Conservation (phyloP, 2,113 vertebrate species). For the Dicaeum eximium region DNA sequence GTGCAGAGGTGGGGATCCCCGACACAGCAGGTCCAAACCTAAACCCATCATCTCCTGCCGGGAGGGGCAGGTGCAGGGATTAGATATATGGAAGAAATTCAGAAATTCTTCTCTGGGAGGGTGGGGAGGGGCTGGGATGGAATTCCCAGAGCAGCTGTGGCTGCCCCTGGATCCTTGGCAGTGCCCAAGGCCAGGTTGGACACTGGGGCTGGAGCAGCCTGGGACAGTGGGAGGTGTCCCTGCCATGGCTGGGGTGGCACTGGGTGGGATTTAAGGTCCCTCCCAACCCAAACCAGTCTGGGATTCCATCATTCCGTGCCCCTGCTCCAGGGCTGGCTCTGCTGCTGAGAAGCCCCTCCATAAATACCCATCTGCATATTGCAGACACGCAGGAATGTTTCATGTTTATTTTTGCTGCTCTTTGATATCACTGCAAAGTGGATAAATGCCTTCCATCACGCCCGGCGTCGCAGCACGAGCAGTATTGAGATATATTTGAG, state of each 20-base stretch:
- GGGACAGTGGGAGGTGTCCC: background rate
- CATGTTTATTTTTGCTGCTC: conserved; percentile 15
- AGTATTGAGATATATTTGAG: conserved; percentile 21
- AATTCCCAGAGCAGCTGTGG: background rate
- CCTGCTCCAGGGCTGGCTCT: background rate
- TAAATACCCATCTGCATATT: conserved; percentile 12
- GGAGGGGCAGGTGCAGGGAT: background rate
- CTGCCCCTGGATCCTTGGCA: background rate
- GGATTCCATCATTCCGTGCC: background rate
- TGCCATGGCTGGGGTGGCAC: background rate
- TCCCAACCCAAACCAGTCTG: background rate
- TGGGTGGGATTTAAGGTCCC: fast-evolving
- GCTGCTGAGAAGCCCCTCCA: background rate
- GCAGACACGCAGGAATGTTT: background rate
- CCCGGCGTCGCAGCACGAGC: background rate
- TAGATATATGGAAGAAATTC: background rate
- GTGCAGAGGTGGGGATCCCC: background rate
- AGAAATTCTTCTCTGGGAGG: background rate
- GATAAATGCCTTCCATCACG: conserved; percentile 10
- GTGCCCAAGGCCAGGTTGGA: background rate
- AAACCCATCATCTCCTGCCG: background rate
- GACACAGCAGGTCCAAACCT: background rate
- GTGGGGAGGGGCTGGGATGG: background rate
- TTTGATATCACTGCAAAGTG: conserved; percentile 13
- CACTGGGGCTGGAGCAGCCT: background rate